Evolutionary conservation across 53 echinoderm and acorn worm species (phyloP).

Genomic region (Holothuria leucospilota): DNA sequence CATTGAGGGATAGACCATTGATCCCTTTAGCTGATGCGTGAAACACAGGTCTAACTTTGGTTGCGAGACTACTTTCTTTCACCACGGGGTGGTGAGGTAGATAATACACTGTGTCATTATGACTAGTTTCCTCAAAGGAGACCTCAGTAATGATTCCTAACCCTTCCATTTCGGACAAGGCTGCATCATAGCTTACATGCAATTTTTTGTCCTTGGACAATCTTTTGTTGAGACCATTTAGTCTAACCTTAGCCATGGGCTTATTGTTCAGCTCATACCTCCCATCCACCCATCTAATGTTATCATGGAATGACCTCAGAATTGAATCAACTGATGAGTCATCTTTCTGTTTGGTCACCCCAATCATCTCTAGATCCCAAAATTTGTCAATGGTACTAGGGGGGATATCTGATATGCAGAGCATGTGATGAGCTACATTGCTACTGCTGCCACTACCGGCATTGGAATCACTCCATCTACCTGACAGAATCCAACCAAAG

Average conservation of each 20-base stretch:
- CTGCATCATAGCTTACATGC: slow-evolving; percentile 7
- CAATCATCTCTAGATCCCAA: slow-evolving; percentile 45
- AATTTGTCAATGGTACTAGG: neutral
- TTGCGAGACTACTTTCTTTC: slow-evolving; percentile 20
- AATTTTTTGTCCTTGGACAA: slow-evolving; percentile 40
- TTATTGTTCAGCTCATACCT: slow-evolving; percentile 38
- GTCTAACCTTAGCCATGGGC: neutral
- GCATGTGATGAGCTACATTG: slow-evolving; percentile 15
- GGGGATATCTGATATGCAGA: slow-evolving; percentile 34
- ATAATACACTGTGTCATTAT: neutral
- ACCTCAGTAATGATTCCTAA: slow-evolving; percentile 20
- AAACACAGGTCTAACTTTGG: slow-evolving; percentile 17
- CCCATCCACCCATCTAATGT: slow-evolving; percentile 8
- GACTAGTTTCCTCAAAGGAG: neutral
- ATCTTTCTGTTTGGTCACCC: neutral
- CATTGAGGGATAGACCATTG: slow-evolving; percentile 12
- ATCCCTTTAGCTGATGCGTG: slow-evolving; percentile 1
- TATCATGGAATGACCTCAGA: slow-evolving; percentile 50
- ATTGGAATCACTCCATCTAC: slow-evolving; percentile 19
- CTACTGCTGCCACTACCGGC: neutral
- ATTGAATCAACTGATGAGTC: slow-evolving; percentile 24
- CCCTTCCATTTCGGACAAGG: slow-evolving; percentile 39
- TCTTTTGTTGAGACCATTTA: slow-evolving; percentile 28
- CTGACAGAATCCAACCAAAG: slow-evolving; percentile 50
- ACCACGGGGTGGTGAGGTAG: slow-evolving; percentile 22